Evolutionary conservation across 2,888 invertebrate species (phyloP), one percentile per base, ranked within the genome.

Genomic region (Patella pellucida): DNA sequence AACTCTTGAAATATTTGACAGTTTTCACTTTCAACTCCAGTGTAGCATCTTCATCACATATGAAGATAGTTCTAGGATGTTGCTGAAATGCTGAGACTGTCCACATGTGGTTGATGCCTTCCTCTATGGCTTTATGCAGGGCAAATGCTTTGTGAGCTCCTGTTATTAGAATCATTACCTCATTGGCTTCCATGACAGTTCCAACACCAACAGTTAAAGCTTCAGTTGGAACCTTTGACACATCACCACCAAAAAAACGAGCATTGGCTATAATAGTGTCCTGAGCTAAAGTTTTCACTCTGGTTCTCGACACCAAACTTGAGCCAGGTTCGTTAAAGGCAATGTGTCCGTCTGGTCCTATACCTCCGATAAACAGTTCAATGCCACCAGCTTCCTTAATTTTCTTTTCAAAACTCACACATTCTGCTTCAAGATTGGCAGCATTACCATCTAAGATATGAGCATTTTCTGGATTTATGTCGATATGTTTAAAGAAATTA

Each of bases 71-170:
- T 88, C 95, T 94, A 71, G 95, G 94, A 92, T 99, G 99, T 91
- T 97, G 96, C 82, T 91, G 99, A 93, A 99, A 98, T 72, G 98
- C 98, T 69, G 97, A 98, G 68, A 99, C 98, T 0, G 99, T 99
- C 98, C 99, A 99, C 99, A 99, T 99, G 92, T 99, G 99, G 93
- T 97, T 98, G 15, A 99, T 95, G 75, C 99, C 99, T 91, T 98
- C 97, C 92, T 99, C 99, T 86, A 99, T 96, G 14, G 99, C 98
- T 92, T 98, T 98, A 90, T 98, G 96, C 79, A 99, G 93, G 74
- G 99, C 99, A 89, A 97, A 95, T 15, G 99, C 94, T 92, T 99
- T 99, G 92, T 98, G 97, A 71, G 95, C 95, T 54, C 99, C 99
- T 50, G 98, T 99, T 79, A 99, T 98, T 75, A 99, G 93, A 88